Percentiles rank a stretch among this genome's conserved stretches.
Conservation (phyloP, 2,113 vertebrate species). For the Geothlypis trichas region DNA sequence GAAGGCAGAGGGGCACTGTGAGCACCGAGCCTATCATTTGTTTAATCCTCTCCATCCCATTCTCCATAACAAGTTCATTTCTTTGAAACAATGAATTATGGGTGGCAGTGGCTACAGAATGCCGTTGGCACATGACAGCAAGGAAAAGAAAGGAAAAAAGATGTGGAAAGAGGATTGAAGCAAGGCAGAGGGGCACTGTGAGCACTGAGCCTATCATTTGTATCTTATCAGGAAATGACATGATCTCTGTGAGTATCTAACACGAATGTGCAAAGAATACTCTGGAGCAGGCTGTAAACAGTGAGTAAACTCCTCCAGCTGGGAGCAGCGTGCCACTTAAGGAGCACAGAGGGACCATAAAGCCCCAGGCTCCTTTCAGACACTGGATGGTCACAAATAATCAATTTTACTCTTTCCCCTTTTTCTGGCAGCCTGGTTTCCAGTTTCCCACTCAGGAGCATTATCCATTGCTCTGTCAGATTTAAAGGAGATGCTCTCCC, state of each 20-base stretch:
- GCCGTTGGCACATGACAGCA: background rate
- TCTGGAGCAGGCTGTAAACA: background rate
- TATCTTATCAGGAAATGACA: background rate
- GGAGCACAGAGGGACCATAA: background rate
- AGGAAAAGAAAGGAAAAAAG: background rate
- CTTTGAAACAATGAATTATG: background rate
- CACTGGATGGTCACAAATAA: accelerated
- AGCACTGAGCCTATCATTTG: background rate
- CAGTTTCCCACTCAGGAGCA: background rate
- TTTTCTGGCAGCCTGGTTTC: background rate
- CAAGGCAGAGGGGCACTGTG: background rate
- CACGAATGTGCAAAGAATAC: background rate
- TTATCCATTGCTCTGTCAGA: background rate
- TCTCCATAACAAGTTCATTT: background rate
- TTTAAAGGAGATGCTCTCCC: background rate
- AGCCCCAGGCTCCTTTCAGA: background rate
- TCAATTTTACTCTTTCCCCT: background rate
- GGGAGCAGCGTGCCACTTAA: background rate
- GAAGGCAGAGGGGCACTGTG: too few relatives aligned
- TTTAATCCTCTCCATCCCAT: constrained; percentile 20
- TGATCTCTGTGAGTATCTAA: background rate
- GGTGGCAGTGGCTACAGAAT: background rate
- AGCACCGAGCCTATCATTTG: too few relatives aligned
- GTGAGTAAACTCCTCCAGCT: background rate
- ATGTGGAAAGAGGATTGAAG: background rate